Evolutionary conservation across 2,888 invertebrate species (phyloP).

Genomic region (Calameuta idolon): DNA sequence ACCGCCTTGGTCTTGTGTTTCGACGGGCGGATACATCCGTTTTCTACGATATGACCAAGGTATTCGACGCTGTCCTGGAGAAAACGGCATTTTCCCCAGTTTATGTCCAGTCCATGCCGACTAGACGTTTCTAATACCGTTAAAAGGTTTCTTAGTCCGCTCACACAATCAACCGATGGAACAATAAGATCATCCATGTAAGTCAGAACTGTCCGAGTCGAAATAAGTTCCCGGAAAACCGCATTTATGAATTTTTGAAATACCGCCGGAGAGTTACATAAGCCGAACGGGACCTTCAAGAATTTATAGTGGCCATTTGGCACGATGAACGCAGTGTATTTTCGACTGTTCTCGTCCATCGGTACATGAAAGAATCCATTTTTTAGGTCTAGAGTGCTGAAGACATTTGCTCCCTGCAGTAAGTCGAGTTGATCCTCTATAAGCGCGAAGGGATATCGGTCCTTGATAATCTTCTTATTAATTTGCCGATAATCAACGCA

Average conservation of each 20-base stretch:
- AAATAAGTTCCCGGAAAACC: conserved; percentile 31
- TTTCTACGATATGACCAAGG: conserved; percentile 16
- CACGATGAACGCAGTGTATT: conserved; percentile 41
- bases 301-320: conserved; percentile 42
- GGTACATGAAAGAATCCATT: conserved; percentile 46
- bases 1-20: conserved; percentile 29
- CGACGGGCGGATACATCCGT: conserved; percentile 24
- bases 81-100: conserved; percentile 12
- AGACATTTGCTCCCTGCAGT: conserved; percentile 26
- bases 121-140: conserved; percentile 10
- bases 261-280: conserved; percentile 37
- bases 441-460: conserved; percentile 30
- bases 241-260: conserved; percentile 35
- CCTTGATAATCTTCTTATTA: background rate
- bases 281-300: conserved; percentile 36
- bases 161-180: conserved; percentile 7
- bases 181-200: conserved; percentile 24
- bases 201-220: conserved; percentile 9
- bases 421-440: conserved; percentile 31
- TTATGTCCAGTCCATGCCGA: conserved; percentile 7
- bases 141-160: conserved; percentile 10
- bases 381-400: conserved; percentile 36
- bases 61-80: conserved; percentile 17
- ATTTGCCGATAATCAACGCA: no score
- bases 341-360: conserved; percentile 30